Evolutionary conservation across 2,113 vertebrate genomes (phyloP).

Genomic region (Semnornis frantzii): DNA sequence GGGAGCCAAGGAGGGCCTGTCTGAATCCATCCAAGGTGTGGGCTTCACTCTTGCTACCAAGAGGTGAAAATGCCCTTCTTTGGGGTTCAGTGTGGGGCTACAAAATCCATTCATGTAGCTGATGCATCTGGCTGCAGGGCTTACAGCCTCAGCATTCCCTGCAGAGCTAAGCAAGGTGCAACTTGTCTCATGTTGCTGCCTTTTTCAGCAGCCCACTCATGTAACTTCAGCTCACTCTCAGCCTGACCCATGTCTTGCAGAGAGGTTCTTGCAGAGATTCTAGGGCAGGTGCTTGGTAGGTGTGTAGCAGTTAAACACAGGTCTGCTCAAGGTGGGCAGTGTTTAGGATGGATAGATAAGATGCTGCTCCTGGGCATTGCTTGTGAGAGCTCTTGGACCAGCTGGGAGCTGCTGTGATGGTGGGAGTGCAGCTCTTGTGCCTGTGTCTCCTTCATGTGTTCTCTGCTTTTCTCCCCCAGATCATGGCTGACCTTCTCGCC

Average conservation of each 20-base stretch:
- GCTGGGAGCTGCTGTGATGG: background rate
- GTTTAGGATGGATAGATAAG: background rate
- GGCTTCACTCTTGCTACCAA: background rate
- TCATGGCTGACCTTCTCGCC: conserved; percentile 90
- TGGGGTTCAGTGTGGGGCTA: background rate
- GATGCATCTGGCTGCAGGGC: background rate
- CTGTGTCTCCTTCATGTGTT: background rate
- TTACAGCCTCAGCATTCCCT: background rate
- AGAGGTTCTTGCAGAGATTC: background rate
- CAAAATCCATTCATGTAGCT: rapidly evolving
- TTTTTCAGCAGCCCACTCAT: background rate
- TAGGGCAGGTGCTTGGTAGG: background rate
- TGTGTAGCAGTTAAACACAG: background rate
- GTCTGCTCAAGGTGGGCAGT: background rate
- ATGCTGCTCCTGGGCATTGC: background rate
- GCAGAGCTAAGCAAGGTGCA: background rate
- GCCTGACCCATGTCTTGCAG: background rate
- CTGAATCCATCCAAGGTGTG: background rate
- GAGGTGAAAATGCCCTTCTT: background rate
- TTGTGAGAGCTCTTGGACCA: background rate
- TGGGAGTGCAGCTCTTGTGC: background rate
- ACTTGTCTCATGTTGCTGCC: background rate
- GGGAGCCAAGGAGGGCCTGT: background rate
- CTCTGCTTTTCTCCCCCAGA: conserved; percentile 74
- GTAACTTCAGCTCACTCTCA: background rate